phyloP scores from a whole-genome alignment of 2,797 vertebrate species.

The Gadopsis marmoratus region DNA sequence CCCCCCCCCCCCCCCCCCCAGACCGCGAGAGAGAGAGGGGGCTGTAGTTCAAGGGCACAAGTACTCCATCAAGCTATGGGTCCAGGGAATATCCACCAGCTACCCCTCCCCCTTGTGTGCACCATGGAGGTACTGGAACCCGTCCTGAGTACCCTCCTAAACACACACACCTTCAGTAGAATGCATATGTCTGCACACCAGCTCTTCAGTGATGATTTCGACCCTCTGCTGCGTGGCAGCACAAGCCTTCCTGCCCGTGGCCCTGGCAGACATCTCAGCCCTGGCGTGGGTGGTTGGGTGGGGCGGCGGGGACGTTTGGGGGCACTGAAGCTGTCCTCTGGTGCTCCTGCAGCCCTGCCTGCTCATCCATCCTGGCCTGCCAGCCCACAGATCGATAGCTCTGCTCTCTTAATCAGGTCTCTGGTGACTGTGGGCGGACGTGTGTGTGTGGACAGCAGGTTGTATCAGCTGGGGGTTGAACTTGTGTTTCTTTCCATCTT shows the following conservation, averaged over 20 bases:
- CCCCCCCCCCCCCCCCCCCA: too few species aligned
- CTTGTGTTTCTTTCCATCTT: slow-evolving; percentile 72
- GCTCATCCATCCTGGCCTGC: slow-evolving; percentile 86
- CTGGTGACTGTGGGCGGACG: slow-evolving; percentile 82
- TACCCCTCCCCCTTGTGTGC: slow-evolving; percentile 17
- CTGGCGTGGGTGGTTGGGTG: slow-evolving; percentile 71
- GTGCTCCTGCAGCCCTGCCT: slow-evolving; percentile 78
- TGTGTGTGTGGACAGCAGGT: slow-evolving; percentile 59
- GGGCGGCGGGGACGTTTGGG: slow-evolving; percentile 50
- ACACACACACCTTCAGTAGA: slow-evolving; percentile 26
- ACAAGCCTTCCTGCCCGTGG: slow-evolving; percentile 49
- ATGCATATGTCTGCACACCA: slow-evolving; percentile 27
- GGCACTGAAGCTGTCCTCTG: slow-evolving; percentile 77
- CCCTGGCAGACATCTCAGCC: slow-evolving; percentile 53
- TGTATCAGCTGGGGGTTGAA: slow-evolving; percentile 58
- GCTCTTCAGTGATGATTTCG: slow-evolving; percentile 45
- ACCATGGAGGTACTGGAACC: slow-evolving; percentile 35
- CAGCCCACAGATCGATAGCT: slow-evolving; percentile 85
- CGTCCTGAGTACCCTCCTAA: slow-evolving; percentile 32
- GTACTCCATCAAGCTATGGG: slow-evolving; percentile 77
- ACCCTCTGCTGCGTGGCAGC: slow-evolving; percentile 56
- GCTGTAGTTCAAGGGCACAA: slow-evolving; percentile 80
- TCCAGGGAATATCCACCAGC: slow-evolving; percentile 73
- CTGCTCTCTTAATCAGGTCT: slow-evolving; percentile 89
- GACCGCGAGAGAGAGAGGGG: slow-evolving; percentile 67